These are phyloP conservation scores for Illadopsis cleaveri DNA, from an alignment of 2,113 vertebrate species.

Conservation along the genomic window DNA sequence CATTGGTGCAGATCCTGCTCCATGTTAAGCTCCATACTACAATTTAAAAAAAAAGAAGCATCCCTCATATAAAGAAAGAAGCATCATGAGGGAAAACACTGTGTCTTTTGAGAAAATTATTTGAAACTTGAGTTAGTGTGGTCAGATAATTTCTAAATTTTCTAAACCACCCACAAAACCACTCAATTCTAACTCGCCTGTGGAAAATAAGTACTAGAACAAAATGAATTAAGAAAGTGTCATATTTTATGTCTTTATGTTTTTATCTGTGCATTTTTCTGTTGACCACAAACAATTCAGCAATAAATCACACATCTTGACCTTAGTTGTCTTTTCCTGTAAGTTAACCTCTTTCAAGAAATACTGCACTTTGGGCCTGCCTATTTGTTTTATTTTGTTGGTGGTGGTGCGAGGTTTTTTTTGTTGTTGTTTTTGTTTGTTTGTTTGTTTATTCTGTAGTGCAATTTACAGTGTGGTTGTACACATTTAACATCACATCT, in stretches of 20 bases:
- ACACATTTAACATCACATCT: background rate
- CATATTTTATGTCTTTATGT: background rate
- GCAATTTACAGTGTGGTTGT: background rate
- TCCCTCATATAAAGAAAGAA: background rate
- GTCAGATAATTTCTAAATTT: background rate
- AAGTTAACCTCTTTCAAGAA: background rate
- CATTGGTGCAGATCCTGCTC: background rate
- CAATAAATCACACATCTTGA: background rate
- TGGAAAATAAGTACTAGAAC: background rate
- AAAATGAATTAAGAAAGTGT: background rate
- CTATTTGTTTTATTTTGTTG: background rate
- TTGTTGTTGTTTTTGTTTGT: background rate
- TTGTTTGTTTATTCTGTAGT: background rate
- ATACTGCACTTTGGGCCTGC: background rate
- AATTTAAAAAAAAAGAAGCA: background rate
- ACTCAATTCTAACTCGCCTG: background rate
- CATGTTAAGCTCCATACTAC: background rate
- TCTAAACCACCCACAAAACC: background rate
- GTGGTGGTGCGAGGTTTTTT: background rate
- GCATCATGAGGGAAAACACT: background rate
- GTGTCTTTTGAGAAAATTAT: background rate
- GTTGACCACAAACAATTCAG: background rate
- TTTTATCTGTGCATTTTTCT: background rate
- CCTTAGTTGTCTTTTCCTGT: background rate
- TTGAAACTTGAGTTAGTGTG: background rate